Conservation (phyloP, 2,797 vertebrate species). For the Valencia hispanica region DNA sequence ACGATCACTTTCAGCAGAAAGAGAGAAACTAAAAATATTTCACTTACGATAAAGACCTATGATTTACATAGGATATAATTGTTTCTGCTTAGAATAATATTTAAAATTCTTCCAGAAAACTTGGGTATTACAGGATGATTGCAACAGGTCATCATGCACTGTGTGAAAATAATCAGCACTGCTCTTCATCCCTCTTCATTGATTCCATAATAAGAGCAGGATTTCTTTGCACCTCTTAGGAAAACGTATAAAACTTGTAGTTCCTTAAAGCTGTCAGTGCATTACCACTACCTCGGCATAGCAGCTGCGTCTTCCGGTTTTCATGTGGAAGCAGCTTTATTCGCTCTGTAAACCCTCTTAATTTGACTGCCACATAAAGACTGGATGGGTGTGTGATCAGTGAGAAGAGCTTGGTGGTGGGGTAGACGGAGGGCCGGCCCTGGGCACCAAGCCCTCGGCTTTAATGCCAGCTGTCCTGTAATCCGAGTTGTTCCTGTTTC, state of each 20-base stretch:
- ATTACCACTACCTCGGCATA: constrained; percentile 50
- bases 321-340: constrained; percentile 38
- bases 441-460: constrained; percentile 17
- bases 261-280: constrained; percentile 69
- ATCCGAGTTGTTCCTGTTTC: constrained; percentile 16
- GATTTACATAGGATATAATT: background rate
- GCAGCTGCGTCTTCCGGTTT: constrained; percentile 50
- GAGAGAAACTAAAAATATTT: background rate
- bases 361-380: constrained; percentile 28
- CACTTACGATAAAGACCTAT: background rate
- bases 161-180: constrained; percentile 4
- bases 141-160: no score
- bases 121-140: background rate
- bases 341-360: background rate
- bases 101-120: background rate
- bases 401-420: constrained; percentile 6
- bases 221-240: constrained; percentile 67
- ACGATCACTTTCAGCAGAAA: background rate
- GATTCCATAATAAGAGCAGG: constrained; percentile 43
- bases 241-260: constrained; percentile 79
- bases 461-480: constrained; percentile 41
- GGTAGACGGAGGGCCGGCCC: constrained; percentile 8
- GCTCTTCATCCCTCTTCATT: constrained; percentile 23
- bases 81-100: background rate
- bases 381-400: constrained; percentile 6